phyloP scores from a whole-genome alignment of 64 coral and sea anemone species.

The Trachythela sp. region DNA sequence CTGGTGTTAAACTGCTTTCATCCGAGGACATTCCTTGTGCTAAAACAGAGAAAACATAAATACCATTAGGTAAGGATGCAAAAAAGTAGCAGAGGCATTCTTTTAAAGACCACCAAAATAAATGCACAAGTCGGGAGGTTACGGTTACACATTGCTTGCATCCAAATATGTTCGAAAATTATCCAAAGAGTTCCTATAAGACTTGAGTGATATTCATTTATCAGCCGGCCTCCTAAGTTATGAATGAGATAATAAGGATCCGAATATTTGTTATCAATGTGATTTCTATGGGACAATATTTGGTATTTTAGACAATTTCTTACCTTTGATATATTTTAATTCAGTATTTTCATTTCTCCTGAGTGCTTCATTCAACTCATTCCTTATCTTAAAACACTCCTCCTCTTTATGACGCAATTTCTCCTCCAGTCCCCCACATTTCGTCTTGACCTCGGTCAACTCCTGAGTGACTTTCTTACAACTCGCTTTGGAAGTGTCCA shows the following conservation, averaged over 20 bases:
- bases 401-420: conserved; percentile 58
- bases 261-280: too few relatives aligned
- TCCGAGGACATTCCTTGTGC: not conserved
- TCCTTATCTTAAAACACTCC: conserved; percentile 55
- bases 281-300: not conserved
- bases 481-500: conserved; percentile 63
- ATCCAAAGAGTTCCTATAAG: too few relatives aligned
- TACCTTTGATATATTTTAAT: conserved; percentile 66
- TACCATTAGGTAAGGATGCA: not conserved
- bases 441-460: conserved; percentile 60
- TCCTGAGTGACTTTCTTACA: conserved; percentile 56
- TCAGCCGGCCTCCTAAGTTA: too few relatives aligned
- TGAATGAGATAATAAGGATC: too few relatives aligned
- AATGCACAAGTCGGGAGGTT: too few relatives aligned
- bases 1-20: not conserved
- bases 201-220: too few relatives aligned
- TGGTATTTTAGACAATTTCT: not conserved
- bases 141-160: too few relatives aligned
- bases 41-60: not conserved
- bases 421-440: conserved; percentile 55
- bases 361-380: conserved; percentile 67
- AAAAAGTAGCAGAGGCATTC: not conserved
- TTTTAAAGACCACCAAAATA: not conserved
- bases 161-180: too few relatives aligned
- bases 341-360: conserved; percentile 69